Evolutionary conservation across 2,797 vertebrate genomes (phyloP).

Genomic region (Falco novaeseelandiae): DNA sequence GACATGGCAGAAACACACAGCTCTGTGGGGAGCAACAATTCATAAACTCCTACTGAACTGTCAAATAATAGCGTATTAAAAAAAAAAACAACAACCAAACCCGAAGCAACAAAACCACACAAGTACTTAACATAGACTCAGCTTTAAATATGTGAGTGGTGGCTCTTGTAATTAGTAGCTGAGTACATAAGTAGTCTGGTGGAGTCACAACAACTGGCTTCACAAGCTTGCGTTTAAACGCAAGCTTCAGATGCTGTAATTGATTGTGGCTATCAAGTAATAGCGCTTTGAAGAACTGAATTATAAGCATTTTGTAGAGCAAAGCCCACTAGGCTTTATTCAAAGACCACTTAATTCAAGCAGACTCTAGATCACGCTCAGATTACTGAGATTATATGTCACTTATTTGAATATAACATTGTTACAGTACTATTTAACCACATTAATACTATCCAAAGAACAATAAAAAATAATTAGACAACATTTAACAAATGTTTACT

Average conservation of each 20-base stretch:
- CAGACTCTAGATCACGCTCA: neutral
- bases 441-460: neutral
- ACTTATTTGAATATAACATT: neutral
- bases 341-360: neutral
- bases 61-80: neutral
- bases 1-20: accelerated
- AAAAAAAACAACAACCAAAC: neutral
- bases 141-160: neutral
- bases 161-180: neutral
- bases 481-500: neutral
- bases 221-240: neutral
- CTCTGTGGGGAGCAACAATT: neutral
- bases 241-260: neutral
- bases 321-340: neutral
- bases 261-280: neutral
- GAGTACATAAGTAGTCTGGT: neutral
- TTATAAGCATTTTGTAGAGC: neutral
- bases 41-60: neutral
- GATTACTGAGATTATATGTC: neutral
- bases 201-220: neutral
- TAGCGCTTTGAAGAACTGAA: neutral
- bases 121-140: neutral
- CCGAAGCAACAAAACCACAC: neutral
- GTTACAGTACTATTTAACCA: neutral
- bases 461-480: neutral